Evolutionary conservation across 1,140 invertebrate genomes (phyloP).

Genomic region (Drosophila ananassae): DNA sequence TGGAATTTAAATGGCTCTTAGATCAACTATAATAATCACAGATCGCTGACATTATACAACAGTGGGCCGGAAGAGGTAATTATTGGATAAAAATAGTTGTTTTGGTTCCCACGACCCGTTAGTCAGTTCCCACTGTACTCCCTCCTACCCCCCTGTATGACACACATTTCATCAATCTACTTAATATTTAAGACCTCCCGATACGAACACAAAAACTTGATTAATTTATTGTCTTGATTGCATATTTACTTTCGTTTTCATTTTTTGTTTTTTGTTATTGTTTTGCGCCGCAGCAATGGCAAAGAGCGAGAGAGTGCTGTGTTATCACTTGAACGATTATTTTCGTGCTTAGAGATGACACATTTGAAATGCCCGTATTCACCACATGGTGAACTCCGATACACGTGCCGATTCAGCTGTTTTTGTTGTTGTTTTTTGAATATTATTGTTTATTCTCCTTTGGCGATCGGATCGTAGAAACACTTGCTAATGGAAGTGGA

Average conservation of each 20-base stretch:
- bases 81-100: not conserved
- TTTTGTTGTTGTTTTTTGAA: not conserved
- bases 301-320: not conserved
- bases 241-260: conserved; percentile 80
- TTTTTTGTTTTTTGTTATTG: conserved; percentile 58
- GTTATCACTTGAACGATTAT: conserved; percentile 29
- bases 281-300: conserved; percentile 9
- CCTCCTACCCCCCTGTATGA: not conserved
- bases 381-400: conserved; percentile 23
- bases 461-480: not conserved
- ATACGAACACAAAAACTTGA: conserved; percentile 8
- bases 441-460: conserved; percentile 4
- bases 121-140: not conserved
- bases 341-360: conserved; percentile 8
- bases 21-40: not conserved
- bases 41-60: not conserved
- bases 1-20: conserved; percentile 18
- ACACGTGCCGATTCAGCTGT: conserved; percentile 40
- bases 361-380: conserved; percentile 2
- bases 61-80: not conserved
- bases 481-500: conserved; percentile 34
- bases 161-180: not conserved
- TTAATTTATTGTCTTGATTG: conserved; percentile 44
- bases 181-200: not conserved
- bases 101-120: not conserved